phyloP scores from a whole-genome alignment of 2,888 invertebrate genomes.

The Nephrotoma guestfalica region DNA sequence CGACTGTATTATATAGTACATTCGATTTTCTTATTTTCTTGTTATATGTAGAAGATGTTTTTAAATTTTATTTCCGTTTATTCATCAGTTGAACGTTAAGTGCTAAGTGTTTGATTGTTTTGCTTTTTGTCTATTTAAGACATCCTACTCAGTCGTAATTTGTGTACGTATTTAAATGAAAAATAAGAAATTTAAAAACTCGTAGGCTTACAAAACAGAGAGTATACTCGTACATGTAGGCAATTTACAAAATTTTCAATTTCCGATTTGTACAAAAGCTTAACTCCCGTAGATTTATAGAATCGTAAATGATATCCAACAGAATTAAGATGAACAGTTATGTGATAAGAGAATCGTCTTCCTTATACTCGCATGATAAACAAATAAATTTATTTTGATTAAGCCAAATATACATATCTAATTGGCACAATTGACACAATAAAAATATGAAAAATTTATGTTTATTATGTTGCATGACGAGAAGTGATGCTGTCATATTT shows the following conservation, averaged over 20 bases:
- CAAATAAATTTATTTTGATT: constrained; percentile 1
- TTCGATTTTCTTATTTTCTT: not conserved
- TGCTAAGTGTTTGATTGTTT: not conserved
- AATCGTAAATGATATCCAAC: not conserved
- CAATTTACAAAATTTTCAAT: not conserved
- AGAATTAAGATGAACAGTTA: not conserved
- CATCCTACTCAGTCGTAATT: not conserved
- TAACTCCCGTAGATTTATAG: not conserved
- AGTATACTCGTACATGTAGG: not conserved
- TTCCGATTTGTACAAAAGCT: not conserved
- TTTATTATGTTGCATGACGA: not conserved
- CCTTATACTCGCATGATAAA: not conserved
- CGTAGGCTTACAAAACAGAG: not conserved
- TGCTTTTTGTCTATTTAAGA: not conserved
- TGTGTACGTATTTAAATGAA: not conserved
- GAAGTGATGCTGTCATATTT: not conserved
- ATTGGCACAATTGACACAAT: not conserved
- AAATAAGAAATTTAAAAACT: not conserved
- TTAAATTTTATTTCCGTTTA: not conserved
- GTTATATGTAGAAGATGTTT: not conserved
- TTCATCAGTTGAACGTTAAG: not conserved
- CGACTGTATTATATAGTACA: not conserved
- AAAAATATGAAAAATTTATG: not conserved
- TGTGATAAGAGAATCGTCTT: not conserved
- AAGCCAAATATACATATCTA: not conserved